These are phyloP conservation scores for Sorex fumeus DNA, from an alignment of 2,113 vertebrate genomes.

Conservation along the genomic window DNA sequence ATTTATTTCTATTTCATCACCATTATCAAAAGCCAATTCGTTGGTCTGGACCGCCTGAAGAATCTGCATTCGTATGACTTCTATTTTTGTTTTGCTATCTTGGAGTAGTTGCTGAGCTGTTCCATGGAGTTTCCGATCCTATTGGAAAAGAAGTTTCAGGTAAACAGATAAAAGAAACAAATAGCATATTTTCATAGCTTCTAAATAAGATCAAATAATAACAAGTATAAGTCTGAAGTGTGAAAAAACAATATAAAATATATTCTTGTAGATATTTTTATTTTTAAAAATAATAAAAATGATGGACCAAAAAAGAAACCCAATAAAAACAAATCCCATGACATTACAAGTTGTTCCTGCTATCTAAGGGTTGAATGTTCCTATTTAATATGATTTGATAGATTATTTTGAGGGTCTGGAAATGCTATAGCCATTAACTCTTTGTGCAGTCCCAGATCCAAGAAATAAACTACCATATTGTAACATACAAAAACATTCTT, in stretches of 20 bases:
- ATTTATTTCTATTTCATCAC: constrained; percentile 91
- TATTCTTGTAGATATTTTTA: background rate
- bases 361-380: background rate
- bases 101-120: constrained; percentile 99
- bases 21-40: constrained; percentile 97
- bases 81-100: constrained; percentile 99
- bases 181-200: constrained; percentile 54
- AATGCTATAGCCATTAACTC: background rate
- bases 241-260: constrained; percentile 41
- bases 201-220: constrained; percentile 44
- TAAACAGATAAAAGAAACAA: constrained; percentile 58
- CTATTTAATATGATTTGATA: background rate
- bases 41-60: constrained; percentile 97
- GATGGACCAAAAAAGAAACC: background rate
- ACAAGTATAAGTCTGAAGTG: constrained; percentile 31
- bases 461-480: background rate
- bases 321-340: background rate
- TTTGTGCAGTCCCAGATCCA: background rate
- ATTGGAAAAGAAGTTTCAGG: constrained; percentile 69
- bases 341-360: background rate
- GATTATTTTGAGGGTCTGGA: background rate
- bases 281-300: constrained; percentile 22
- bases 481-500: background rate
- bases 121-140: constrained; percentile 98
- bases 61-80: constrained; percentile 99